phyloP scores from a whole-genome alignment of 2,888 invertebrate species.

The Apoderus coryli region DNA sequence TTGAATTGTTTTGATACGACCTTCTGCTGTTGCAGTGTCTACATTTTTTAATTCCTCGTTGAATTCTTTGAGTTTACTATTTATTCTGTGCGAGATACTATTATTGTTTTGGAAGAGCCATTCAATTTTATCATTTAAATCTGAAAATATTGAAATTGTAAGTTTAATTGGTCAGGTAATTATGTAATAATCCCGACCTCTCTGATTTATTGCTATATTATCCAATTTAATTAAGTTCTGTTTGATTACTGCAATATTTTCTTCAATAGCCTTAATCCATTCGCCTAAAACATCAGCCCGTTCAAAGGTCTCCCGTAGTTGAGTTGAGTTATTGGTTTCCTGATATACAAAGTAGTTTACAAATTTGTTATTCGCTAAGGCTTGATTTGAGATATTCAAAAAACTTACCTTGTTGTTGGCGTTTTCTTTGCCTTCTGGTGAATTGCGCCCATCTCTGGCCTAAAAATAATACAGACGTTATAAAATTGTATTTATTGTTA shows the following conservation, averaged over 20 bases:
- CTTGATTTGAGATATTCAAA: too few relatives aligned
- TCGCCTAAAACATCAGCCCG: slow-evolving; percentile 30
- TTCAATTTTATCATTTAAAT: slow-evolving; percentile 20
- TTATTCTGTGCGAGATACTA: slow-evolving; percentile 21
- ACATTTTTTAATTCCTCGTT: slow-evolving; percentile 19
- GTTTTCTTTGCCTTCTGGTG: too few relatives aligned
- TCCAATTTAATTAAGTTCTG: slow-evolving; percentile 17
- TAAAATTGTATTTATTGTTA: too few relatives aligned
- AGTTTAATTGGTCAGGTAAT: too few relatives aligned
- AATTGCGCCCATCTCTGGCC: too few relatives aligned
- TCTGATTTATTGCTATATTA: slow-evolving; percentile 19
- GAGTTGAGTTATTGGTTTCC: too few relatives aligned
- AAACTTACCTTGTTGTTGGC: too few relatives aligned
- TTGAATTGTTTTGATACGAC: slow-evolving; percentile 37
- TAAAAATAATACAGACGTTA: too few relatives aligned
- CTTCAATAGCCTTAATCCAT: slow-evolving; percentile 37
- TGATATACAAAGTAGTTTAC: too few relatives aligned
- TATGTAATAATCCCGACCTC: slow-evolving; percentile 22
- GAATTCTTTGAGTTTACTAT: slow-evolving; percentile 22
- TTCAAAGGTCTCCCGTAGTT: slow-evolving; percentile 22
- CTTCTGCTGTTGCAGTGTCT: slow-evolving; percentile 19
- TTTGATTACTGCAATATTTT: slow-evolving; percentile 29
- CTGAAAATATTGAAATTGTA: too few relatives aligned
- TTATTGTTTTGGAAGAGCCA: slow-evolving; percentile 23
- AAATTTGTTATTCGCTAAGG: too few relatives aligned